Base-by-base conservation (phyloP, 2,797 vertebrate species). In the Xenopus petersii region DNA sequence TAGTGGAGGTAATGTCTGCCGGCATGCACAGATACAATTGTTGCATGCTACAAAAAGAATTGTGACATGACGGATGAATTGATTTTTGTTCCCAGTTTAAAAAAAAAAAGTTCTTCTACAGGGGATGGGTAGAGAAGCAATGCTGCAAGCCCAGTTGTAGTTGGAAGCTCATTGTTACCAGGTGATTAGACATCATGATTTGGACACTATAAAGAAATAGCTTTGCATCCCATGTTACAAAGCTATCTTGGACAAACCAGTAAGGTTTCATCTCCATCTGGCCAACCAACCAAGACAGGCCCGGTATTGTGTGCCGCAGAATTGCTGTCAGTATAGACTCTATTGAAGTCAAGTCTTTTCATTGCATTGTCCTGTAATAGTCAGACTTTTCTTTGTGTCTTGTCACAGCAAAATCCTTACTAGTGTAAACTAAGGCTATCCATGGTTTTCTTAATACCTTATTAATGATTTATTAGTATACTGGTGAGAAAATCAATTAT, bases 241-340 rank as follows among this genome's bases (percentile, higher is more conserved):
- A 82, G 75, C 76, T 80, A 78, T 66, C 69, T 74, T n/a, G 21
- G 81, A 74, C 78, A 47, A 74, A 66, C 69, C 24, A 36, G 59
- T 74, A 81, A 83, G 72, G 67, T 75, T 80, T 79, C 15, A 83
- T 86, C 88, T 88, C 84, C 81, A 87, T 84, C 68, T 81, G 85
- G 84, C 82, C 84, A 89, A 74, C 79, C 86, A 87, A 86, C 86
- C 82, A 79, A 78, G 80, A 86, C 79, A 87, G 67, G 77, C 61
- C 58, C 8, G 51, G 56, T 51, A 51, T 85, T 87, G 81, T 85
- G 71, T 85, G 71, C 73, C 70, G 48, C n/a, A 74, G 75, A 65
- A 58, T 16, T 82, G 73, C 49, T 80, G 80, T 71, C 64, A 69
- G 75, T 73, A 80, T 82, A 79, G 84, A 78, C 30, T 2, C 72